A percentile compares a stretch with the other conserved stretches of the same genome.
These are phyloP conservation scores for Ethmia dodecea DNA, from an alignment of 2,888 invertebrate genomes.

Conservation along the genomic window DNA sequence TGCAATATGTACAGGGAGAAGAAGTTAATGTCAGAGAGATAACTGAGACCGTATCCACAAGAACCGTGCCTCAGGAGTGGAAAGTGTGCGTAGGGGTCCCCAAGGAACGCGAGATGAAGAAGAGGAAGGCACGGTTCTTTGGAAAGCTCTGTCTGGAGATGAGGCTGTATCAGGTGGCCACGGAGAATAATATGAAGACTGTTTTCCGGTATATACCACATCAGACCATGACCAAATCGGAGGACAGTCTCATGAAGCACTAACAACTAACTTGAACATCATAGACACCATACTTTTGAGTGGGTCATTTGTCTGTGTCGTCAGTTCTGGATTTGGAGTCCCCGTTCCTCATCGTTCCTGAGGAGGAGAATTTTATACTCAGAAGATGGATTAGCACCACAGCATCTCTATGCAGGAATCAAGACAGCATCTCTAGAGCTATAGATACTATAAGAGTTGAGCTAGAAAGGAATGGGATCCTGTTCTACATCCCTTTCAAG, in stretches of 20 bases:
- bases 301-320: too few species aligned
- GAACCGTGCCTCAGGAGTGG: not conserved
- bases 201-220: constrained; percentile 7
- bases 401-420: not conserved
- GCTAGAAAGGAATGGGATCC: not conserved
- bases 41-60: constrained; percentile 2
- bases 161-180: constrained; percentile 12
- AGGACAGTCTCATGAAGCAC: constrained; percentile 8
- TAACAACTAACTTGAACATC: constrained; percentile 2
- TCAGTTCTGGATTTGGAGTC: not conserved
- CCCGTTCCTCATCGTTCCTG: not conserved
- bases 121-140: constrained; percentile 12
- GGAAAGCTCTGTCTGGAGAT: constrained; percentile 12
- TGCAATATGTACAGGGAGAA: constrained; percentile 8
- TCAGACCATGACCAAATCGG: constrained; percentile 13
- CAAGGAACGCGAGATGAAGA: constrained; percentile 14
- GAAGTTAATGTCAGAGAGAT: constrained; percentile 12
- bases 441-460: not conserved
- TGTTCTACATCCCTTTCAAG: not conserved
- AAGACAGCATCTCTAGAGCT: not conserved
- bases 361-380: not conserved
- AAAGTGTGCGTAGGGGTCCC: constrained; percentile 10
- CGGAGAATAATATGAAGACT: constrained; percentile 11
- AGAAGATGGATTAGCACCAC: not conserved
- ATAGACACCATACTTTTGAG: too few species aligned